Evolutionary conservation across 2,113 vertebrate genomes (phyloP).

Genomic region (Sialia sialis): DNA sequence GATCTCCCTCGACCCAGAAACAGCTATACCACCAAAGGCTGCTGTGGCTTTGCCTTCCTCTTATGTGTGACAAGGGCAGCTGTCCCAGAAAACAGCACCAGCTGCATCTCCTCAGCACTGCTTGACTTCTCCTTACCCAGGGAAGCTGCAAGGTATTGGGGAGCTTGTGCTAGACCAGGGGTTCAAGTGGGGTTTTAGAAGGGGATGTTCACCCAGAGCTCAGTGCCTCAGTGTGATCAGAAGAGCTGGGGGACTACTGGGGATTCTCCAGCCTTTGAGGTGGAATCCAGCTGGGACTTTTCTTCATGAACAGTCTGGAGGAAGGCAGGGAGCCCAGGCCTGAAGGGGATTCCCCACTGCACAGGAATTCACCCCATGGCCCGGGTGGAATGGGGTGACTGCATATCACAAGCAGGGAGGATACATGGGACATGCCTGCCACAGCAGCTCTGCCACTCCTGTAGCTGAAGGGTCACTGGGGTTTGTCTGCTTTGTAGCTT

Average conservation of each 20-base stretch:
- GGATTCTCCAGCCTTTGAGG: background rate
- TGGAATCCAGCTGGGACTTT: background rate
- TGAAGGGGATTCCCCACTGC: background rate
- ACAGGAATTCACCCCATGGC: background rate
- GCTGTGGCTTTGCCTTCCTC: background rate
- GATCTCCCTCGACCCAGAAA: background rate
- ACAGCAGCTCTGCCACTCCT: background rate
- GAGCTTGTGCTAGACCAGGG: background rate
- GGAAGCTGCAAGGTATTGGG: background rate
- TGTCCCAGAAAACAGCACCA: background rate
- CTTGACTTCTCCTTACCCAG: background rate
- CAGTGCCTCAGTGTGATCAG: background rate
- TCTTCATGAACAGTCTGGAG: background rate
- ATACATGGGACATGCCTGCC: background rate
- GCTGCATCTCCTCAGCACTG: background rate
- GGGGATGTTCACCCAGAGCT: background rate
- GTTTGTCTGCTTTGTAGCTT: background rate
- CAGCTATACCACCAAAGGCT: rapidly evolving
- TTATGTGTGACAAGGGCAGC: background rate
- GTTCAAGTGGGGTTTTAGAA: background rate
- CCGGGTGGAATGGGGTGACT: background rate
- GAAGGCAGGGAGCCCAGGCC: background rate
- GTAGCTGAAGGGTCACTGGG: background rate
- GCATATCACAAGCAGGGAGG: background rate
- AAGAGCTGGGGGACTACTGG: background rate